Conservation (phyloP, 2,113 vertebrate genomes). For the Myrmecobius fasciatus region DNA sequence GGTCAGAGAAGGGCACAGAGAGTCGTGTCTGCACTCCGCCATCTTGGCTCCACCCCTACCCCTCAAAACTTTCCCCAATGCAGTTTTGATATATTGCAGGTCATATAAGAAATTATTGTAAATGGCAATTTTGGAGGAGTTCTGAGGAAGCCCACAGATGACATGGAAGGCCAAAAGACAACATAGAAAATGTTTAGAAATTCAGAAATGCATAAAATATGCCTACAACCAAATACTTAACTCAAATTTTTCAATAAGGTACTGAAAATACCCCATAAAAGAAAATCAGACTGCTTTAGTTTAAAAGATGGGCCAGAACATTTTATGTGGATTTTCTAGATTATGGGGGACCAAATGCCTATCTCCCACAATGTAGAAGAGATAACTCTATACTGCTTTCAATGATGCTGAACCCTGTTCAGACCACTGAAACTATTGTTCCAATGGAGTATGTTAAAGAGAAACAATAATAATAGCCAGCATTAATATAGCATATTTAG, state of each 20-base stretch:
- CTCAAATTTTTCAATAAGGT: not conserved
- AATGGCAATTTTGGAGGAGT: not conserved
- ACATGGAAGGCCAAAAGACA: no score
- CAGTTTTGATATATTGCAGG: no score
- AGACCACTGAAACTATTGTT: not conserved
- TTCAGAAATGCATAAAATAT: not conserved
- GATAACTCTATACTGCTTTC: not conserved
- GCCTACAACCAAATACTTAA: not conserved
- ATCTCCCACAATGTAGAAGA: not conserved
- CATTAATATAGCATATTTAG: not conserved
- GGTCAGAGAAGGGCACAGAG: no score
- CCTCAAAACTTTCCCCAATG: not conserved
- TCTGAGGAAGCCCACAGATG: not conserved
- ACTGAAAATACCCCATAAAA: not conserved
- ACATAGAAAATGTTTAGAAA: not conserved
- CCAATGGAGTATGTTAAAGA: not conserved
- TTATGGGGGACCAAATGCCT: not conserved
- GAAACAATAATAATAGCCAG: not conserved
- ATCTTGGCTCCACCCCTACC: no score
- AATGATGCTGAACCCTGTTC: not conserved
- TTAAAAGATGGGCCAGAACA: not conserved
- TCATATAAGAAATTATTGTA: not conserved
- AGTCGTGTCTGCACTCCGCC: no score
- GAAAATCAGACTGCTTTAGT: not conserved
- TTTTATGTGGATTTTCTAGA: not conserved